A percentile compares a stretch with the other conserved stretches of the same genome.
Evolutionary conservation across 1,140 invertebrate species (phyloP).

Genomic region (Drosophila yakuba): DNA sequence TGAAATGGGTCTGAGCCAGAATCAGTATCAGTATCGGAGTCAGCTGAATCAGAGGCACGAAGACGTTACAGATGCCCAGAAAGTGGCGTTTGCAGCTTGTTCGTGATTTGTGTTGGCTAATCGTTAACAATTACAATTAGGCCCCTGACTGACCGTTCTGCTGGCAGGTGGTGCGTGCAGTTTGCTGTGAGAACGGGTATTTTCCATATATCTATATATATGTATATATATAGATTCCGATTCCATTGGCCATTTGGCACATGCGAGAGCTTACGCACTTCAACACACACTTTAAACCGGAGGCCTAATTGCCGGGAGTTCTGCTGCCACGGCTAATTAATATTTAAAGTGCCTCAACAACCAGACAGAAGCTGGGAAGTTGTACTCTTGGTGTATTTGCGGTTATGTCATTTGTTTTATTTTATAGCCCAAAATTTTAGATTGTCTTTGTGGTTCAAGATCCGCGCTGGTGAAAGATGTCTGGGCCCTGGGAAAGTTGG

Average conservation of each 20-base stretch:
- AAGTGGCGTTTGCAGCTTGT: conserved; percentile 53
- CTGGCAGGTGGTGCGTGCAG: conserved; percentile 57
- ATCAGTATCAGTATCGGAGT: background rate
- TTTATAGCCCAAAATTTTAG: conserved; percentile 32
- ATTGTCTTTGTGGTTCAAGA: conserved; percentile 29
- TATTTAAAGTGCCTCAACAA: conserved; percentile 71
- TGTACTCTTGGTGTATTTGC: conserved; percentile 31
- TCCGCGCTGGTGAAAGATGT: conserved; percentile 49
- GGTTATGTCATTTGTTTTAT: conserved; percentile 63
- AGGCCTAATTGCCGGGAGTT: conserved; percentile 56
- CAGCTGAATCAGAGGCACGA: conserved; percentile 5
- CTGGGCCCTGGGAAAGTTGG: conserved; percentile 49
- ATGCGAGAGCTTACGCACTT: conserved; percentile 69
- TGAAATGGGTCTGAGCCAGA: conserved; percentile 4
- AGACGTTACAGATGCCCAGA: conserved; percentile 32
- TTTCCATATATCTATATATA: background rate
- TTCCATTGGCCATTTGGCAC: conserved; percentile 27
- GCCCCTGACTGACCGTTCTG: conserved; percentile 32
- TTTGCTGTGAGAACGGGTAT: conserved; percentile 42
- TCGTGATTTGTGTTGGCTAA: conserved; percentile 81
- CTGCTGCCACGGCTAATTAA: conserved; percentile 67
- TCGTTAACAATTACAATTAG: conserved; percentile 73
- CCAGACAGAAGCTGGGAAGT: conserved; percentile 23
- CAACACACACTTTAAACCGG: conserved; percentile 64
- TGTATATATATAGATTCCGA: conserved; percentile 14